Evolutionary conservation across 2,888 invertebrate genomes (phyloP), one percentile per base, ranked within the genome.

Genomic region (Drosophila incognita): DNA sequence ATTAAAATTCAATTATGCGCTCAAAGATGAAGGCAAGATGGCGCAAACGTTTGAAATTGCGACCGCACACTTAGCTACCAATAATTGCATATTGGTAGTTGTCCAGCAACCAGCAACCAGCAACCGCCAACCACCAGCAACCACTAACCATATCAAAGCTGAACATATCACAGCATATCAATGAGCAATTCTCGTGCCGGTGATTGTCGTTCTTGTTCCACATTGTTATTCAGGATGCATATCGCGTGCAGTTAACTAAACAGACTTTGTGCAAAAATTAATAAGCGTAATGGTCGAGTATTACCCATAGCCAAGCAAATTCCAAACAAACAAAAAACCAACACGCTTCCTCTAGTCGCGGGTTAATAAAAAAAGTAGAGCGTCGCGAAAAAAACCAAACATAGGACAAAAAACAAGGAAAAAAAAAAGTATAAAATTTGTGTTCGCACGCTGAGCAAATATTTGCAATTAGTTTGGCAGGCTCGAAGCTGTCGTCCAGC

Each of bases 1-100:
- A 85, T 85, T 85, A 87, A 83, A 77, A 76, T 83, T 87, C 83
- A 87, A 87, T 85, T 85, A 85, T 85, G 85, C 88, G 83, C 61
- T 65, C 77, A 71, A 85, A 77, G 71, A 77, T 87, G 63, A 85
- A 81, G 71, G 88, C 87, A 81, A 85, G 81, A 77, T 87, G 88
- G 81, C 85, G 85, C 81, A 85, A 85, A 69, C 86, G 85, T 76
- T 85, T 87, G 65, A 85, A 85, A 87, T 62, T 87, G 75, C 87
- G 68, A 79, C 75, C 79, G 69, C 54, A 76, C 61, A 70, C 60
- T 40, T 76, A 79, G 58, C 31, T 29, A 21, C 57, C 60, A 54
- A 29, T 59, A 29, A 46, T 24, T 8, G 8, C 54, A 8, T 46
- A 49, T 21, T 61, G 46, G 24, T 38, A 10, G 11, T 33, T 24